Percentiles rank a stretch among this genome's conserved stretches.
phyloP scores from a whole-genome alignment of 1,140 invertebrate species.

The Nephotettix cincticeps region DNA sequence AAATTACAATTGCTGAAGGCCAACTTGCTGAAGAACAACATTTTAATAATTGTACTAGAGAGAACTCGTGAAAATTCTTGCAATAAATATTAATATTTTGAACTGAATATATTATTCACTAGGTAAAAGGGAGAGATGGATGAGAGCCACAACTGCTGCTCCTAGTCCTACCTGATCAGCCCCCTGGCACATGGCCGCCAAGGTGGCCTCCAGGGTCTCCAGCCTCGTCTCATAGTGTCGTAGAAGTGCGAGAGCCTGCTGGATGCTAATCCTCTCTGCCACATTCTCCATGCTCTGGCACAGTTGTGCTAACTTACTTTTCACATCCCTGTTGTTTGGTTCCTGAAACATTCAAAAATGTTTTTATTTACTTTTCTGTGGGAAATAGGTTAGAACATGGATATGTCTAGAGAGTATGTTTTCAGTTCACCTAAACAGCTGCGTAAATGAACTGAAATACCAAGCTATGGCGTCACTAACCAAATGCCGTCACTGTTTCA shows the following conservation, averaged over 20 bases:
- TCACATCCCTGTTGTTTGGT: constrained; percentile 36
- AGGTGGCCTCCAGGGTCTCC: constrained; percentile 34
- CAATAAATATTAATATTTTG: not conserved
- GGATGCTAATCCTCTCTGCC: constrained; percentile 37
- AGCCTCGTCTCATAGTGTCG: constrained; percentile 39
- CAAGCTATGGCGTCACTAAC: too few species aligned
- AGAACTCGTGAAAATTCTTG: too few species aligned
- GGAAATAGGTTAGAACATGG: too few species aligned
- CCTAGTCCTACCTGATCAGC: constrained; percentile 34
- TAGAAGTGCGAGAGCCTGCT: constrained; percentile 40
- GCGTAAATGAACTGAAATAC: too few species aligned
- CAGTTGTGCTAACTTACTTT: constrained; percentile 35
- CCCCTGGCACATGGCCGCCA: constrained; percentile 36
- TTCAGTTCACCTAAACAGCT: too few species aligned
- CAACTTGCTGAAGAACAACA: too few species aligned
- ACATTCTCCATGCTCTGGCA: constrained; percentile 35
- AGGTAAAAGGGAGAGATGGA: too few species aligned
- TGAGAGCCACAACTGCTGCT: not conserved
- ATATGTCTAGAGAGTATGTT: too few species aligned
- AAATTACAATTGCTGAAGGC: too few species aligned
- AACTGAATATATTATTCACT: not conserved
- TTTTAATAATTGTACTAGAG: too few species aligned
- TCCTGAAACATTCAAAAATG: constrained; percentile 28
- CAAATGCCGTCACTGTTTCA: too few species aligned
- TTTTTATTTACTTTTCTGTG: too few species aligned